phyloP scores from a whole-genome alignment of 2,113 vertebrate genomes.

The Atlantisia rogersi region DNA sequence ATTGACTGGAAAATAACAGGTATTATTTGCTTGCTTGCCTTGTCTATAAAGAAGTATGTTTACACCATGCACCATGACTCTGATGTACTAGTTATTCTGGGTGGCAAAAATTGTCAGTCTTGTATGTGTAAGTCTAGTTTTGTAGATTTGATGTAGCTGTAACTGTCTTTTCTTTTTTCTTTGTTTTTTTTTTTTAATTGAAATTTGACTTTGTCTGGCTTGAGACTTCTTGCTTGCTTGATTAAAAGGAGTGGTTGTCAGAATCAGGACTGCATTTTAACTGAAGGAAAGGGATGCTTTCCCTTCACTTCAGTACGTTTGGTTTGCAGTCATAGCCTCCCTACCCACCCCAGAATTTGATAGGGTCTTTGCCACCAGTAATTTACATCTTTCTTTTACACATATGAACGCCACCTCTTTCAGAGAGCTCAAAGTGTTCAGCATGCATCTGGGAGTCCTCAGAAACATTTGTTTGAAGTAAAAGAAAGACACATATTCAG shows the following conservation, averaged over 20 bases:
- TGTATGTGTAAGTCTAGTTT: not conserved
- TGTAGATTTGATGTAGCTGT: not conserved
- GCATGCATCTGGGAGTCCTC: not conserved
- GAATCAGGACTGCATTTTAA: not conserved
- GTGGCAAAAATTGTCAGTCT: not conserved
- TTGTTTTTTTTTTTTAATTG: not conserved
- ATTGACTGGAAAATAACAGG: not conserved
- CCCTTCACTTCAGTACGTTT: not conserved
- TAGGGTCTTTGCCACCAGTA: not conserved
- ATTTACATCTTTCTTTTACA: not conserved
- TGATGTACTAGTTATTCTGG: not conserved
- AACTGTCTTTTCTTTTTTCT: not conserved
- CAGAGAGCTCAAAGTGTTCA: not conserved
- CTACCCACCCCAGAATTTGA: not conserved
- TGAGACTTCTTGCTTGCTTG: not conserved
- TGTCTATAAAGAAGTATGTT: not conserved
- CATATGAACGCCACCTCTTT: not conserved
- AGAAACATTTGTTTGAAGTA: not conserved
- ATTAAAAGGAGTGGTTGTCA: not conserved
- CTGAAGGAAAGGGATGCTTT: not conserved
- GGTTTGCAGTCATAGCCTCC: not conserved
- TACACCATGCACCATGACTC: not conserved
- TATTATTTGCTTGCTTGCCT: not conserved
- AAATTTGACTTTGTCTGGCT: not conserved
- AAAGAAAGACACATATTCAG: not conserved